A percentile compares a stretch with the other conserved stretches of the same genome.
Conservation (phyloP, 2,113 vertebrate genomes). For the Cavia porcellus region DNA sequence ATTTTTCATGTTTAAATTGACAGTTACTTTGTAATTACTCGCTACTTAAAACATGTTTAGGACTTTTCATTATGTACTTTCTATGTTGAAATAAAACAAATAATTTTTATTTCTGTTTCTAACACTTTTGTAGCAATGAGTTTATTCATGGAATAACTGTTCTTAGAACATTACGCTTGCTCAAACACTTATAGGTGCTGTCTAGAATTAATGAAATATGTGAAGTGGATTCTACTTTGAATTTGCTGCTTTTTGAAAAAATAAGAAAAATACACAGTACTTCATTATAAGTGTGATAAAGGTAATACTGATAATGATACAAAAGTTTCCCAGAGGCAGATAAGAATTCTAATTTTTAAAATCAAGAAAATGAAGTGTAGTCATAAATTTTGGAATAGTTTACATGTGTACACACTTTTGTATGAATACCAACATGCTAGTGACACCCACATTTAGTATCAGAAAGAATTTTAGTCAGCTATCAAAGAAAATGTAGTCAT, state of each 20-base stretch:
- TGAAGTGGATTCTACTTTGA: background rate
- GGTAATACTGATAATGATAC: background rate
- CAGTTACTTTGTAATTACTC: background rate
- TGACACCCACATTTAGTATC: background rate
- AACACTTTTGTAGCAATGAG: background rate
- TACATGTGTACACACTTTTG: accelerated
- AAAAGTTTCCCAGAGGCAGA: background rate
- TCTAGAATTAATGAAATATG: background rate
- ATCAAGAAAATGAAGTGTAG: background rate
- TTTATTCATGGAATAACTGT: background rate
- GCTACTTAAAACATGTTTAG: background rate
- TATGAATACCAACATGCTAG: accelerated
- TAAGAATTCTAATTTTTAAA: background rate
- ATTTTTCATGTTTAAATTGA: background rate
- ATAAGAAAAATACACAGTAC: background rate
- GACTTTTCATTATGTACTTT: background rate
- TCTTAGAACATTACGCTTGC: background rate
- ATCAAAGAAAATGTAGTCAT: background rate
- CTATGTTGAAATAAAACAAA: background rate
- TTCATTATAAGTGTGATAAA: background rate
- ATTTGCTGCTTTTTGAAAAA: background rate
- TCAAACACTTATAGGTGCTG: background rate
- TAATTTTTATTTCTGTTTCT: background rate
- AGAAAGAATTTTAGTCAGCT: background rate
- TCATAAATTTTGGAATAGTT: background rate